A percentile compares a stretch with the other conserved stretches of the same genome.
Conservation (phyloP, 2,888 invertebrate genomes). For the Matsumyia berberina region DNA sequence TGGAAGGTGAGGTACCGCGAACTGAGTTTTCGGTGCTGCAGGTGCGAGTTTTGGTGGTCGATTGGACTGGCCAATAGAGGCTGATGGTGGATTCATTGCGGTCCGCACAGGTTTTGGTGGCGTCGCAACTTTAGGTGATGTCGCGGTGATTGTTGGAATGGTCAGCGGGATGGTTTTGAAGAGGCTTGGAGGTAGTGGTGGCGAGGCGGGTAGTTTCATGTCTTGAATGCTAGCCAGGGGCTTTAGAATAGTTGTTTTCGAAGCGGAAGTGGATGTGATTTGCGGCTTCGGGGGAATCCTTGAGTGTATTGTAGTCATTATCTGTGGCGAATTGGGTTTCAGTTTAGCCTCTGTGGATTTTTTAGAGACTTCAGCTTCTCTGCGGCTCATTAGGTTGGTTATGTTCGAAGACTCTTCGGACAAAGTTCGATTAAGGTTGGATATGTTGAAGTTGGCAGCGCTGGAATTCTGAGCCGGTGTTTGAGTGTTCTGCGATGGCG, state of each 20-base stretch:
- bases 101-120: constrained; percentile 66
- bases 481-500: constrained; percentile 16
- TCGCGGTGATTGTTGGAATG: constrained; percentile 78
- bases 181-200: constrained; percentile 83
- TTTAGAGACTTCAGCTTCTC: constrained; percentile 39
- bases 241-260: constrained; percentile 73
- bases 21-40: constrained; percentile 77
- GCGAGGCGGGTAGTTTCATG: constrained; percentile 80
- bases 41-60: constrained; percentile 55
- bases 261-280: constrained; percentile 31
- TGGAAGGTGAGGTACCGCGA: constrained; percentile 81
- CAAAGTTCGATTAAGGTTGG: constrained; percentile 78
- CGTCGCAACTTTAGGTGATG: constrained; percentile 58
- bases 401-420: constrained; percentile 81
- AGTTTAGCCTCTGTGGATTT: constrained; percentile 51
- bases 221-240: constrained; percentile 78
- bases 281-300: constrained; percentile 42
- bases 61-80: constrained; percentile 40
- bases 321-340: constrained; percentile 40
- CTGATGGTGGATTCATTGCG: constrained; percentile 45
- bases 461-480: neutral
- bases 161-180: constrained; percentile 81
- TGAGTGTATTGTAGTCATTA: constrained; percentile 62
- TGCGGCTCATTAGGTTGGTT: constrained; percentile 77
- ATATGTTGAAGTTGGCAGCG: constrained; percentile 68